Evolutionary conservation across 2,888 invertebrate species (phyloP).

Genomic region (Hecatera dysodea): DNA sequence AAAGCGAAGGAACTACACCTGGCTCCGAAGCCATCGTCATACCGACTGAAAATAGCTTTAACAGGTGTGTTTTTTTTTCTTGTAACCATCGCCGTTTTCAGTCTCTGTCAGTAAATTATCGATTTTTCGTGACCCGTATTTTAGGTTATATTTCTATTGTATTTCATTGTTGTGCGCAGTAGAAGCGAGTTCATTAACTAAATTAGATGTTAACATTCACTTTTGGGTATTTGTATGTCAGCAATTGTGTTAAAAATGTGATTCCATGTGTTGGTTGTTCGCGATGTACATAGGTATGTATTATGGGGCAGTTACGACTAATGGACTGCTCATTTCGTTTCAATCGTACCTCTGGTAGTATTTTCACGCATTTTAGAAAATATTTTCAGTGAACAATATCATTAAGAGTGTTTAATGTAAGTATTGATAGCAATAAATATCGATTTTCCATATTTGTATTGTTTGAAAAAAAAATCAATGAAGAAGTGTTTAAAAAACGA

Average conservation of each 20-base stretch:
- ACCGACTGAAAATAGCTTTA: slow-evolving; percentile 84
- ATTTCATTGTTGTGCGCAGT: slow-evolving; percentile 79
- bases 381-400: slow-evolving; percentile 21
- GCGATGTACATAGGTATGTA: slow-evolving; percentile 77
- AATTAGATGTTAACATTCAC: slow-evolving; percentile 77
- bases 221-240: slow-evolving; percentile 79
- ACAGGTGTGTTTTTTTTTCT: slow-evolving; percentile 82
- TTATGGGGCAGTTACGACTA: slow-evolving; percentile 35
- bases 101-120: slow-evolving; percentile 78
- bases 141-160: slow-evolving; percentile 88
- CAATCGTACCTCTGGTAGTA: slow-evolving; percentile 23
- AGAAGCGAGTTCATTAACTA: slow-evolving; percentile 80
- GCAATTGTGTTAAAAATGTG: slow-evolving; percentile 79
- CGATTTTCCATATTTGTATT: background rate
- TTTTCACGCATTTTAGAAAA: slow-evolving; percentile 20
- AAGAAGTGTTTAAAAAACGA: background rate
- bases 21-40: slow-evolving; percentile 86
- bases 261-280: slow-evolving; percentile 60
- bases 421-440: background rate
- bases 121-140: slow-evolving; percentile 86
- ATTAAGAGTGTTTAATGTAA: slow-evolving; percentile 9
- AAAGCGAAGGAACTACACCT: slow-evolving; percentile 86
- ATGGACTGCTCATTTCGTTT: slow-evolving; percentile 37
- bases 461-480: slow-evolving; percentile 1
- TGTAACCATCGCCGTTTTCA: slow-evolving; percentile 78